Percentiles rank a stretch among this genome's conserved stretches.
These are phyloP conservation scores for Protomyctophum bolini DNA, from an alignment of 2,113 vertebrate species.

Conservation along the genomic window DNA sequence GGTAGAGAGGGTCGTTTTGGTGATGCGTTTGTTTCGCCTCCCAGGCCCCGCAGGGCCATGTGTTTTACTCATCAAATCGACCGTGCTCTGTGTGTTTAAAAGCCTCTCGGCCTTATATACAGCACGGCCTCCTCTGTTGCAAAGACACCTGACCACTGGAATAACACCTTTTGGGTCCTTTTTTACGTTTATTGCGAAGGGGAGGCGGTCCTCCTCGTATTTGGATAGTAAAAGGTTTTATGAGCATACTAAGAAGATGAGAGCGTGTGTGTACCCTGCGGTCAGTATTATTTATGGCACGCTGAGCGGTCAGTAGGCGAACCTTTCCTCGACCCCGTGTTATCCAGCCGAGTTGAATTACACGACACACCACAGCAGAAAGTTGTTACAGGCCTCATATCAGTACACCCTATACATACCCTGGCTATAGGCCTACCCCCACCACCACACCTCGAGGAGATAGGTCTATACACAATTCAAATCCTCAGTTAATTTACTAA, in stretches of 20 bases:
- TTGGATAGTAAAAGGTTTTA: slow-evolving; percentile 40
- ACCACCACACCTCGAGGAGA: no score
- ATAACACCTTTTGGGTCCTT: no score
- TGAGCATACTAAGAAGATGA: slow-evolving; percentile 24
- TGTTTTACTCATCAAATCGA: slow-evolving; percentile 45
- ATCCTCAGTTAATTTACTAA: no score
- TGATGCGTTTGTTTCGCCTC: slow-evolving; percentile 11
- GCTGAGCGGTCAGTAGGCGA: slow-evolving; percentile 10
- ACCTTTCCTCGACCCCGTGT: slow-evolving; percentile 35
- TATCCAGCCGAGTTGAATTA: slow-evolving; percentile 32
- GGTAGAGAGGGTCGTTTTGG: slow-evolving; percentile 9
- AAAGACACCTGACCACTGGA: no score
- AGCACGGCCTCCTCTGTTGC: no score
- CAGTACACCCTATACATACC: background rate
- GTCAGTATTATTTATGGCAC: slow-evolving; percentile 37
- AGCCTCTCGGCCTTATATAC: background rate
- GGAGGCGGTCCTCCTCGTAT: slow-evolving; percentile 21
- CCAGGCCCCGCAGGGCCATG: slow-evolving; percentile 17
- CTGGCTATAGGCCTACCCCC: no score
- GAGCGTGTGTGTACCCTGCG: background rate
- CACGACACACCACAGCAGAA: slow-evolving; percentile 13
- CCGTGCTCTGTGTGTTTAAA: slow-evolving; percentile 10
- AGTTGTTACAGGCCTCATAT: background rate
- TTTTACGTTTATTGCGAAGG: slow-evolving; percentile 9
- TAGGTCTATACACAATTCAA: no score